phyloP scores from a whole-genome alignment of 2,888 invertebrate genomes.

The Xanthorhoe designata region DNA sequence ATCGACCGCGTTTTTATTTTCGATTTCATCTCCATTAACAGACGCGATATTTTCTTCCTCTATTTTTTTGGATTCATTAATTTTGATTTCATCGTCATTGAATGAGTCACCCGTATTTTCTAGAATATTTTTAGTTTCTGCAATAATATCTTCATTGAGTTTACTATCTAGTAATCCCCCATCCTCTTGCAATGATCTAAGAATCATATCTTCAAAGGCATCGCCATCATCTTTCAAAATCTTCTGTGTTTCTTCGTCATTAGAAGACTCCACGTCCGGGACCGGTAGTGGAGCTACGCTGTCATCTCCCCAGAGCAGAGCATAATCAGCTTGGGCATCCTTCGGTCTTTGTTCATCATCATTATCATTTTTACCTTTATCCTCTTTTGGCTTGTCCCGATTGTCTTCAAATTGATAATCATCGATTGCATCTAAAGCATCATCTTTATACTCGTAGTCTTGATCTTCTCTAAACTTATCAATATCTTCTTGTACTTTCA shows the following conservation, averaged over 20 bases:
- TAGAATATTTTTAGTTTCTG: slow-evolving; percentile 28
- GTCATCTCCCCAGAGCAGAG: slow-evolving; percentile 42
- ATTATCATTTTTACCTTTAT: slow-evolving; percentile 26
- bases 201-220: slow-evolving; percentile 30
- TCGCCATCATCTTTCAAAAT: slow-evolving; percentile 39
- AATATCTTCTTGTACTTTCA: slow-evolving; percentile 40
- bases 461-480: slow-evolving; percentile 34
- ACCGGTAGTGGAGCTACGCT: slow-evolving; percentile 41
- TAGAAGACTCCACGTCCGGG: slow-evolving; percentile 28
- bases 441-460: slow-evolving; percentile 30
- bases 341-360: slow-evolving; percentile 27
- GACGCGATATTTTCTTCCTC: not conserved
- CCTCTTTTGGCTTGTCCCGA: slow-evolving; percentile 48
- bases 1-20: not conserved
- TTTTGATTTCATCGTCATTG: slow-evolving; percentile 14
- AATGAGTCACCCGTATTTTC: slow-evolving; percentile 27
- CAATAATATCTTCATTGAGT: slow-evolving; percentile 16
- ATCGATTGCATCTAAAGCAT: slow-evolving; percentile 40
- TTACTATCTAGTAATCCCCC: slow-evolving; percentile 7
- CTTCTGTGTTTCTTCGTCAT: slow-evolving; percentile 36
- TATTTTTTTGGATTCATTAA: slow-evolving; percentile 3
- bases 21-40: not conserved
- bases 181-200: slow-evolving; percentile 5
- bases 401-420: slow-evolving; percentile 73
- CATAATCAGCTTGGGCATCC: slow-evolving; percentile 38